Conservation (phyloP, 1,140 invertebrate genomes). For the Orius insidiosus region DNA sequence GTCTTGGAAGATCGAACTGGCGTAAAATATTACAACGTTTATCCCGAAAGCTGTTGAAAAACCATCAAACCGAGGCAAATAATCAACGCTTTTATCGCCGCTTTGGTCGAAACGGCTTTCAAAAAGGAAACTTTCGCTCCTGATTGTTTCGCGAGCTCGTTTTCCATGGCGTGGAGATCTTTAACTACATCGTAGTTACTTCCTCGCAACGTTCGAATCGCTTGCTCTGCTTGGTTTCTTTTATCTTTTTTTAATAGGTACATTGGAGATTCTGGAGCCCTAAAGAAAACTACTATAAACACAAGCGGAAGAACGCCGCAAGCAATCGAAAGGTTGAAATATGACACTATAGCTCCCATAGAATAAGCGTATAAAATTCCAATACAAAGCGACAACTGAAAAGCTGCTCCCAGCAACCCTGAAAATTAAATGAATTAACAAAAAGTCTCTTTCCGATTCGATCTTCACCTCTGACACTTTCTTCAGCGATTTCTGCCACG, state of each 20-base stretch:
- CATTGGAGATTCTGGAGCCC: constrained; percentile 31
- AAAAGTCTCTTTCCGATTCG: not conserved
- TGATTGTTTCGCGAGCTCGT: constrained; percentile 37
- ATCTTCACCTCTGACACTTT: constrained; percentile 37
- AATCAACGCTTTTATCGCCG: constrained; percentile 43
- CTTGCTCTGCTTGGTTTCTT: constrained; percentile 21
- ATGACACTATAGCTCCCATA: constrained; percentile 17
- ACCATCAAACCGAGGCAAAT: constrained; percentile 63
- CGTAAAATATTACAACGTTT: constrained; percentile 70
- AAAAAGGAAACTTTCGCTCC: constrained; percentile 36
- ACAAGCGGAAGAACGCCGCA: constrained; percentile 28
- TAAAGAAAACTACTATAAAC: constrained; percentile 29
- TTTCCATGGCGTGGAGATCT: constrained; percentile 48
- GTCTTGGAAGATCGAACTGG: constrained; percentile 48
- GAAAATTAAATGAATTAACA: not conserved
- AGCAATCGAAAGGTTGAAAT: constrained; percentile 15
- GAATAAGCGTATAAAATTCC: constrained; percentile 25
- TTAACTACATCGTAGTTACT: constrained; percentile 46
- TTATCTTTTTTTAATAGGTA: constrained; percentile 22
- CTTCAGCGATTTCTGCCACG: constrained; percentile 70
- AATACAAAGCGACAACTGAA: constrained; percentile 65
- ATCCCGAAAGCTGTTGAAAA: constrained; percentile 70
- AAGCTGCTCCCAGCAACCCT: constrained; percentile 44
- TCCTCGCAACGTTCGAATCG: constrained; percentile 38
- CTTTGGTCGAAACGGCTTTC: constrained; percentile 34